These are phyloP conservation scores for Paracanthobrama guichenoti DNA, from an alignment of 2,113 vertebrate genomes.

Conservation along the genomic window DNA sequence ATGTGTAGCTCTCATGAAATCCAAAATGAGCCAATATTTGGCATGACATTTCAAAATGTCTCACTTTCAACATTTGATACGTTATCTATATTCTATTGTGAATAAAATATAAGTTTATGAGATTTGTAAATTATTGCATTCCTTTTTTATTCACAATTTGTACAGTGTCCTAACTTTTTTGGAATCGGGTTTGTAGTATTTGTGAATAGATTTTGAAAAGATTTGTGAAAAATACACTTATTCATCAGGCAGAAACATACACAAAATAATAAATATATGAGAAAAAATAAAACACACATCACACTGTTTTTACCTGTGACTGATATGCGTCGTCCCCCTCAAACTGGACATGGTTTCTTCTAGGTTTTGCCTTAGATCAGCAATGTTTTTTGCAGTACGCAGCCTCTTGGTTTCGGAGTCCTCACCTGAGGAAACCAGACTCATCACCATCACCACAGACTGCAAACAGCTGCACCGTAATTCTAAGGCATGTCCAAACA, in stretches of 20 bases:
- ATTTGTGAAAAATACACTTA: no score
- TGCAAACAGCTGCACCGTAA: slow-evolving; percentile 24
- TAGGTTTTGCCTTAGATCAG: slow-evolving; percentile 87
- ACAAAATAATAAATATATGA: neutral
- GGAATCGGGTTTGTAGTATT: no score
- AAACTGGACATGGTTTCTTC: slow-evolving; percentile 91
- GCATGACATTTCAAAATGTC: no score
- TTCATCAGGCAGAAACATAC: neutral
- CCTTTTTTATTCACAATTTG: no score
- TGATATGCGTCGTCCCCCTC: slow-evolving; percentile 81
- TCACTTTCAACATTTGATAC: no score
- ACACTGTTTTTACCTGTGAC: slow-evolving; percentile 72
- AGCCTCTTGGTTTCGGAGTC: slow-evolving; percentile 82
- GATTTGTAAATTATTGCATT: no score
- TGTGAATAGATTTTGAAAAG: neutral
- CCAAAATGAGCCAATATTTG: no score
- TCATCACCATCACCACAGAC: slow-evolving; percentile 23
- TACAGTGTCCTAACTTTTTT: no score
- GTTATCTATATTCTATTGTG: no score
- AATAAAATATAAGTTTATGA: no score
- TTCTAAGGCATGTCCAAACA: slow-evolving; percentile 41
- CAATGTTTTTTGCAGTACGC: slow-evolving; percentile 86
- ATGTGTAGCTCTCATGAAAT: no score
- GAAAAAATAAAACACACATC: neutral
- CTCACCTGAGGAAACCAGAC: slow-evolving; percentile 72